A percentile compares a stretch with the other conserved stretches of the same genome.
These are phyloP conservation scores for Agonopterix alstromeriana DNA, from an alignment of 2,888 invertebrate species.

Conservation along the genomic window DNA sequence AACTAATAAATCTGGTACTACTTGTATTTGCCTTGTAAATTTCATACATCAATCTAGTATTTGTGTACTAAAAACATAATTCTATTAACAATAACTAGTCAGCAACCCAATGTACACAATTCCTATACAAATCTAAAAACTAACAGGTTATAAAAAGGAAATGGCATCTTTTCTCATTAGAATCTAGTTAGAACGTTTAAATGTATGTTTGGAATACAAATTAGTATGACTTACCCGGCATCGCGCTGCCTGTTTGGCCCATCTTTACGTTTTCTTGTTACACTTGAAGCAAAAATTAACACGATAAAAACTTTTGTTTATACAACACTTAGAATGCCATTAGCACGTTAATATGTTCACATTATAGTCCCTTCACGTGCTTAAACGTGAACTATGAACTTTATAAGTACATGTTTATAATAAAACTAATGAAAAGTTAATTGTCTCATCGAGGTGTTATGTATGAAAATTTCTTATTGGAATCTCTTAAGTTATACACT, in stretches of 20 bases:
- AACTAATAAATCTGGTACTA: too few relatives aligned
- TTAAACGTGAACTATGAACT: slow-evolving; percentile 51
- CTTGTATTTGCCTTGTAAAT: too few relatives aligned
- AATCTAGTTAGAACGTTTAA: slow-evolving; percentile 30
- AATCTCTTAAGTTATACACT: slow-evolving; percentile 19
- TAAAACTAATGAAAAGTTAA: slow-evolving; percentile 6
- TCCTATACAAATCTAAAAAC: background rate
- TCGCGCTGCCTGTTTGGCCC: slow-evolving; percentile 64
- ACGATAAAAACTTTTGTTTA: slow-evolving; percentile 23
- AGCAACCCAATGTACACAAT: background rate
- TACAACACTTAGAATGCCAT: slow-evolving; percentile 26
- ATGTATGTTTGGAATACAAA: slow-evolving; percentile 23
- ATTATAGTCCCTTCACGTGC: slow-evolving; percentile 26
- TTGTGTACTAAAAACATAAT: background rate
- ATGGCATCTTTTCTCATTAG: slow-evolving; percentile 28
- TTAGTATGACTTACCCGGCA: slow-evolving; percentile 56
- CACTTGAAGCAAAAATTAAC: slow-evolving; percentile 15
- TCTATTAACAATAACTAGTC: background rate
- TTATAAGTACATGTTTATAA: slow-evolving; percentile 36
- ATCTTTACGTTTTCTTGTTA: slow-evolving; percentile 29
- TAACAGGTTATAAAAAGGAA: slow-evolving; percentile 26
- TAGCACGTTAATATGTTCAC: slow-evolving; percentile 13
- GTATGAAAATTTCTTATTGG: slow-evolving; percentile 22
- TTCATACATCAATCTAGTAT: background rate
- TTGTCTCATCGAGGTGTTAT: background rate